Base-by-base conservation (phyloP, 1,140 invertebrate genomes). In the Teleopsis dalmanni region DNA sequence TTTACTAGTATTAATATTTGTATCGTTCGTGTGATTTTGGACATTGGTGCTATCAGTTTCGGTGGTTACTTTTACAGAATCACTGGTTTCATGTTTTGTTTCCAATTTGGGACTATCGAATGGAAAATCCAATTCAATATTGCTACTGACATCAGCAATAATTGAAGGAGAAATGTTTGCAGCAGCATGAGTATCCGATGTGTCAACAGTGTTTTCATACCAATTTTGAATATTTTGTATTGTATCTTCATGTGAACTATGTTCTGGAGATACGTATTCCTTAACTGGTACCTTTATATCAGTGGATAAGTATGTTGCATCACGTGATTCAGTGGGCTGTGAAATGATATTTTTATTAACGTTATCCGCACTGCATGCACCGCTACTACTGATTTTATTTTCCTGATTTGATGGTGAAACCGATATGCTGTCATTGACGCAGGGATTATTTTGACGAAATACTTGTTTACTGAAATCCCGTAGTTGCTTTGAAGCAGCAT, bases 221-320 rank as follows among this genome's bases (percentile, higher is more conserved):
- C n/a, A n/a, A n/a, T 65, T 66, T 19, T 68, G 60, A 11, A 68
- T 35, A 19, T 55, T 54, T 19, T 63, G 62, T 34, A 70, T 40
- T n/a, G 62, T 69, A 27, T 66, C 65, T 52, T 67, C 62, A 7
- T 65, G 67, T 8, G 70, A 67, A 25, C 66, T 70, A 35, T 70
- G 67, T 46, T 70, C 65, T 13, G 68, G 68, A 26, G 67, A 70
- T 19, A 70, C 68, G 48, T 70, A 70, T 51, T 70, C 68, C 44
- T 70, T 70, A 4, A 70, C 56, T 47, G 70, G 62, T 34, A 58
- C 56, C 47, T 70, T 70, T 13, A 70, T 43, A 23, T 60, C 62
- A 31, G 47, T 50, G 22, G 65, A 59, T 53, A 70, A 61, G 22
- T 60, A 53, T 18, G 58, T 48, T 2, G 57, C 51, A 49, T 57